These are phyloP conservation scores for Cabera pusaria DNA, from an alignment of 2,888 invertebrate genomes.

Conservation along the genomic window DNA sequence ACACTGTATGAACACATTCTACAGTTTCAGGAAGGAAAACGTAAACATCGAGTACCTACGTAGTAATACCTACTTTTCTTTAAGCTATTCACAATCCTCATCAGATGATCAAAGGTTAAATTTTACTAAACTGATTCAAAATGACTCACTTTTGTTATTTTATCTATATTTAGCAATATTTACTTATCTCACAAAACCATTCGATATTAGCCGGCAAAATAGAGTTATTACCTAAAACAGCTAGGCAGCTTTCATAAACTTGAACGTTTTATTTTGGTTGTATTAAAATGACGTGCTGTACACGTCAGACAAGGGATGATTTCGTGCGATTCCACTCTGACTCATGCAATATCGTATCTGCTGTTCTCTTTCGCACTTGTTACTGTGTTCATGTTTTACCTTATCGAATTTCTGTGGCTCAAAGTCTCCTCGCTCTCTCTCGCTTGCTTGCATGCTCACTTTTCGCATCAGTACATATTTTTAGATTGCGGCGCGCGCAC, in stretches of 20 bases:
- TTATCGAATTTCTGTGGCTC: conserved; percentile 67
- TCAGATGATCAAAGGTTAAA: too few species aligned
- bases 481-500: conserved; percentile 54
- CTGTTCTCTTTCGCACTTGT: conserved; percentile 21
- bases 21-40: too few species aligned
- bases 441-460: conserved; percentile 33
- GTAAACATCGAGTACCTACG: too few species aligned
- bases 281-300: conserved; percentile 9
- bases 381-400: conserved; percentile 20
- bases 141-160: too few species aligned
- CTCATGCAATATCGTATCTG: conserved; percentile 10
- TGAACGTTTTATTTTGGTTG: conserved; percentile 3
- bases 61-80: too few species aligned
- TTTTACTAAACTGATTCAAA: too few species aligned
- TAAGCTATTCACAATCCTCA: too few species aligned
- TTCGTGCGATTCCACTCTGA: conserved; percentile 17
- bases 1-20: too few species aligned
- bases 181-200: too few species aligned
- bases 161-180: too few species aligned
- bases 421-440: conserved; percentile 31
- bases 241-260: neutral
- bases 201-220: neutral
- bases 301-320: conserved; percentile 26
- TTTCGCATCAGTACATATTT: conserved; percentile 67
- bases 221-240: neutral